Base-by-base conservation (phyloP, 2,113 vertebrate genomes). In the Bambusicola thoracicus region DNA sequence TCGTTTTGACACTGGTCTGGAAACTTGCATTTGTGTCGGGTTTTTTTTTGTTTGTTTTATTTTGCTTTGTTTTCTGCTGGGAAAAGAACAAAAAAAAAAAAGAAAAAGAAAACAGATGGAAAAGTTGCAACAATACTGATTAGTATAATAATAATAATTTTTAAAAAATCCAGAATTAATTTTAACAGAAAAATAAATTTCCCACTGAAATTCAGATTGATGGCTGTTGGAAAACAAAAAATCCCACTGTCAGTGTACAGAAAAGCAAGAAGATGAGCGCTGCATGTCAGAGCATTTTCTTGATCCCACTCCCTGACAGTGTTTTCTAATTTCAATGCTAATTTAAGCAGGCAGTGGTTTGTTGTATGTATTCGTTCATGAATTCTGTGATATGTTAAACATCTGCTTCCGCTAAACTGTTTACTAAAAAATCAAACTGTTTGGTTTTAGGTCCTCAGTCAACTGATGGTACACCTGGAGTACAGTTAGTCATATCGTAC, bases 401-500 rank as follows among this genome's bases (percentile, higher is more conserved):
- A 53, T 66, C 46, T n/a, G 48, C 72, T 93, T 97, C 69, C 27
- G 36, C 49, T 78, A 24, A 88, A 55, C 22, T 85, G 44, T 58
- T 93, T 89, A 79, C 36, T 85, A 12, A 79, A 58, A 78, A 75
- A 87, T 90, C 36, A 58, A 41, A 46, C n/a, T 53, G 3, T 92
- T 65, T 91, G 92, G 36, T 86, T 76, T 81, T 46, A 96, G 96
- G 94, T 96, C 63, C 80, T 88, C 90, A 55, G 24, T 55, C 91
- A 90, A 36, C 74, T 86, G 96, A 93, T 66, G 51, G 59, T 55
- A 95, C 59, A 46, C 97, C 97, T n/a, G 97, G 98, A 89, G 98
- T 99, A 76, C 99, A 99, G 90, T 95, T 99, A 69, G 94, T 91
- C 58, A 95, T 99, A 65, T 97, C 98, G 7, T 96, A 98, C 2